A percentile compares a stretch with the other conserved stretches of the same genome.
Conservation (phyloP, 2,888 invertebrate genomes). For the Cataglyphis cursor region DNA sequence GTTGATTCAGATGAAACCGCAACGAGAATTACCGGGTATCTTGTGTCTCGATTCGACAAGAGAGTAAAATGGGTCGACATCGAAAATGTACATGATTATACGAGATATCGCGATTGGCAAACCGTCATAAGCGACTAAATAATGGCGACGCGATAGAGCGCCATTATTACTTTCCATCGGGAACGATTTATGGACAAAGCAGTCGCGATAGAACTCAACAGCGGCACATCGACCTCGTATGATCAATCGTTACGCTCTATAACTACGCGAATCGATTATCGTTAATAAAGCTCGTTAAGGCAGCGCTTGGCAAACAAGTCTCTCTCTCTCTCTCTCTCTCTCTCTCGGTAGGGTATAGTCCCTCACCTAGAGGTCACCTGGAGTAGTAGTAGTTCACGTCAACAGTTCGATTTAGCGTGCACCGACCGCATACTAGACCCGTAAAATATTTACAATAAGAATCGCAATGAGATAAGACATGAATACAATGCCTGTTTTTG, state of each 20-base stretch:
- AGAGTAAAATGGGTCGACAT: constrained; percentile 16
- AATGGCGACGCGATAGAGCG: constrained; percentile 45
- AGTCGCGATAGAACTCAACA: constrained; percentile 46
- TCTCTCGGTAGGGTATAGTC: constrained; percentile 36
- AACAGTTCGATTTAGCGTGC: constrained; percentile 43
- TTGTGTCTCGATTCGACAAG: neutral
- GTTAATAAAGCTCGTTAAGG: constrained; percentile 56
- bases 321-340: too few relatives aligned
- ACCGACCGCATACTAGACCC: constrained; percentile 20
- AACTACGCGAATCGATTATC: constrained; percentile 54
- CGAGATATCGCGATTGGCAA: constrained; percentile 5
- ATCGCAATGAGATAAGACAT: neutral
- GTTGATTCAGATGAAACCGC: neutral
- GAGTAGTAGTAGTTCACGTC: constrained; percentile 29
- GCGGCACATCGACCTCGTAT: constrained; percentile 46
- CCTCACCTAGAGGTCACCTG: constrained; percentile 43
- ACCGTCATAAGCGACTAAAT: constrained; percentile 36
- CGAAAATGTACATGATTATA: constrained; percentile 23
- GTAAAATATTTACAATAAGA: constrained; percentile 36
- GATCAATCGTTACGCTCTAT: constrained; percentile 54
- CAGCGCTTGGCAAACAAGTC: constrained; percentile 47
- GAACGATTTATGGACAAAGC: constrained; percentile 49
- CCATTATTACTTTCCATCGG: constrained; percentile 50
- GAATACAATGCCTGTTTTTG: neutral
- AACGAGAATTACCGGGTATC: neutral